Percentiles rank a stretch among this genome's conserved stretches.
These are phyloP conservation scores for Agonopterix arenella DNA, from an alignment of 2,888 invertebrate genomes.

Conservation along the genomic window DNA sequence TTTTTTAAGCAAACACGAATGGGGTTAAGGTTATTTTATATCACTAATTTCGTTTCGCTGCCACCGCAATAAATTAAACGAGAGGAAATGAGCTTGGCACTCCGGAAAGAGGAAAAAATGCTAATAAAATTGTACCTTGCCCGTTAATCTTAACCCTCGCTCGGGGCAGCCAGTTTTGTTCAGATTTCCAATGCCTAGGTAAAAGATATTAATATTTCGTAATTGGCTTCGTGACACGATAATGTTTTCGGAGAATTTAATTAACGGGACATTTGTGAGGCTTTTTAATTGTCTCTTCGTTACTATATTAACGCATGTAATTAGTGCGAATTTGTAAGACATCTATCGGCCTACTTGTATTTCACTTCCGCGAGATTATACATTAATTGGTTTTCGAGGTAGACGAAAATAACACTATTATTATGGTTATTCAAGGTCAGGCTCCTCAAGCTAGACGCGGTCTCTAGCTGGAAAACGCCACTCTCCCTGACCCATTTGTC, in stretches of 20 bases:
- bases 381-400: no score
- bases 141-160: conserved; percentile 65
- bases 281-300: background rate
- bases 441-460: no score
- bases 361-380: no score
- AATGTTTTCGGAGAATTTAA: background rate
- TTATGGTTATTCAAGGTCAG: no score
- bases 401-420: no score
- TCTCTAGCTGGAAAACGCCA: no score
- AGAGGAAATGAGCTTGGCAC: conserved; percentile 64
- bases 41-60: conserved; percentile 57
- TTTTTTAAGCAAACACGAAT: conserved; percentile 35
- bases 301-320: no score
- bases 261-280: background rate
- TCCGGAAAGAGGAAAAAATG: conserved; percentile 67
- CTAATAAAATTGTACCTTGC: conserved; percentile 69
- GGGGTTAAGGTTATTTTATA: conserved; percentile 54
- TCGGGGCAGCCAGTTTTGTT: conserved; percentile 41
- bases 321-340: no score
- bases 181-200: conserved; percentile 45
- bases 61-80: conserved; percentile 59
- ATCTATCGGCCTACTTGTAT: no score
- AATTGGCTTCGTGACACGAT: conserved; percentile 3
- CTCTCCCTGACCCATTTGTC: no score
- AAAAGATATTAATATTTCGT: conserved; percentile 39